phyloP scores from a whole-genome alignment of 2,113 vertebrate species.

The Hemiprocne comata region DNA sequence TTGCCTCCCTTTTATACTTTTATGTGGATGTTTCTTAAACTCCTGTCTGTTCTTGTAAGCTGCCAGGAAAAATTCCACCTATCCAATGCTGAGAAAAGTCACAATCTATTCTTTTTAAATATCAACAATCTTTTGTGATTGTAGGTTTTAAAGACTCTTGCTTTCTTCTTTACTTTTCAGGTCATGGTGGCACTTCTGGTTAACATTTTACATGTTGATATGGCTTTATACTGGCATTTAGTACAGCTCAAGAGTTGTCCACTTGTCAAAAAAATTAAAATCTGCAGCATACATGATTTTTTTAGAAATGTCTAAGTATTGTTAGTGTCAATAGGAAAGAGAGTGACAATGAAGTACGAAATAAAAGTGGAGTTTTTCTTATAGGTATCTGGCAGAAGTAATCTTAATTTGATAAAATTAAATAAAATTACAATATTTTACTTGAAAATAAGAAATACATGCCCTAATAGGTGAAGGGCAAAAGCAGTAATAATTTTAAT shows the following conservation, averaged over 20 bases:
- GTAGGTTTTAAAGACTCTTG: conserved; percentile 30
- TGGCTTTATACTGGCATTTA: conserved; percentile 63
- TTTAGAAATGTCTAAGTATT: not conserved
- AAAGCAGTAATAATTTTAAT: conserved; percentile 66
- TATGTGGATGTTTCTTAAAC: conserved; percentile 37
- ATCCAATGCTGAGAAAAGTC: conserved; percentile 31
- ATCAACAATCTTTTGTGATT: conserved; percentile 31
- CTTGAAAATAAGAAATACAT: conserved; percentile 50
- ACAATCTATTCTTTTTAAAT: conserved; percentile 52
- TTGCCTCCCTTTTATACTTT: conserved; percentile 48
- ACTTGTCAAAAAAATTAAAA: conserved; percentile 66
- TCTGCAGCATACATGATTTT: conserved; percentile 1
- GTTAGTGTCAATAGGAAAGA: conserved; percentile 11
- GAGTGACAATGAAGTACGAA: not conserved
- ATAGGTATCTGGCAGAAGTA: not conserved
- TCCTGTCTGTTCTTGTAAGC: conserved; percentile 52
- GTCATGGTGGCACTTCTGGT: conserved; percentile 27
- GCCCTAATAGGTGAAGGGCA: conserved; percentile 40
- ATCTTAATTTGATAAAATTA: no score
- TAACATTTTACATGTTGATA: conserved; percentile 64
- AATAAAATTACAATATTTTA: conserved; percentile 44
- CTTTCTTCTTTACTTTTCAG: conserved; percentile 9
- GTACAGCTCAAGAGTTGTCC: conserved; percentile 22
- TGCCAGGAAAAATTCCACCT: conserved; percentile 35
- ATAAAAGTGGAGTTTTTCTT: conserved; percentile 12